Conservation (phyloP, 2,888 invertebrate genomes). For the Spialia ferax region DNA sequence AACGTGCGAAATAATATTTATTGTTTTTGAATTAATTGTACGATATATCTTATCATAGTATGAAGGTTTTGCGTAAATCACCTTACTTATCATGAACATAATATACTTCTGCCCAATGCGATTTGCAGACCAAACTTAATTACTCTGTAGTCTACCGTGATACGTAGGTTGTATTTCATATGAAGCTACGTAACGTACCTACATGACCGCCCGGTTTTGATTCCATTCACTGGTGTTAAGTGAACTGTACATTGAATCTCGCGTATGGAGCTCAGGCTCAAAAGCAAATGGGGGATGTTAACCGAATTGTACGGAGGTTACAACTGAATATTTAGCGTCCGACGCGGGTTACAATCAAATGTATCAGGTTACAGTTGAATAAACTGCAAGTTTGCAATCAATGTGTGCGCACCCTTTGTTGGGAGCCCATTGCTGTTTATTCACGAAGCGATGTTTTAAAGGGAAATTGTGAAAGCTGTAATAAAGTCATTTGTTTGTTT, state of each 20-base stretch:
- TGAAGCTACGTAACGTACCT: not conserved
- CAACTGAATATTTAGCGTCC: constrained; percentile 10
- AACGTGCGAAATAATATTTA: too few species aligned
- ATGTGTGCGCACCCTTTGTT: constrained; percentile 10
- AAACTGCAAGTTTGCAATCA: constrained; percentile 5
- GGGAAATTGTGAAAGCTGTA: not conserved
- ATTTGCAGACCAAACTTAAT: constrained; percentile 17
- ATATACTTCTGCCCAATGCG: constrained; percentile 10
- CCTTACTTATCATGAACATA: not conserved
- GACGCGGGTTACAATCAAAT: constrained; percentile 16
- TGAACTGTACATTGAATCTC: constrained; percentile 15
- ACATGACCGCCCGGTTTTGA: constrained; percentile 1
- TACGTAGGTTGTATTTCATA: constrained; percentile 10
- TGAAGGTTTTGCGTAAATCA: too few species aligned
- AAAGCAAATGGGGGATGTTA: constrained; percentile 13
- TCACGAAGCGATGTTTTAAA: constrained; percentile 2
- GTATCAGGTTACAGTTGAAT: constrained; percentile 7
- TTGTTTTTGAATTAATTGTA: too few species aligned
- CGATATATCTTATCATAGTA: too few species aligned
- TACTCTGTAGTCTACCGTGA: constrained; percentile 7
- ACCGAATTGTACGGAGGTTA: not conserved
- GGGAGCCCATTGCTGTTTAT: constrained; percentile 14
- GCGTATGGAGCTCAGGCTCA: not conserved
- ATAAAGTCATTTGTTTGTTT: constrained; percentile 4
- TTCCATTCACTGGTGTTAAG: constrained; percentile 19